phyloP scores from a whole-genome alignment of 1,140 invertebrate genomes.

The Hesperophylax magnus region DNA sequence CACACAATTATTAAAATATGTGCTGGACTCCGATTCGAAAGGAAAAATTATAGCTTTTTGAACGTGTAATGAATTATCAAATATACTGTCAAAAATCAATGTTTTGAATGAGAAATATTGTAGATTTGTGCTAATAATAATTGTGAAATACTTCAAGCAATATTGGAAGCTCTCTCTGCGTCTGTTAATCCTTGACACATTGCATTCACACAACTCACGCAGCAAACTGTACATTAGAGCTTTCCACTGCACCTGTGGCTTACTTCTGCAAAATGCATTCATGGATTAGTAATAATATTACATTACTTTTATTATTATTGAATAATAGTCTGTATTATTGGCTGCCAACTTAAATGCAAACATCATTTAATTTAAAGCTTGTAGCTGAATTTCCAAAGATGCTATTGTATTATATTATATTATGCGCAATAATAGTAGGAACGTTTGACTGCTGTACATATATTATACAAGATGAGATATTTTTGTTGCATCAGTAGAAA shows the following conservation, averaged over 20 bases:
- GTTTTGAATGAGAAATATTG: no score
- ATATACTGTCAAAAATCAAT: no score
- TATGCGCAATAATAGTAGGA: no score
- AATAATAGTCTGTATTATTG: background rate
- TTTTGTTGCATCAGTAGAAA: no score
- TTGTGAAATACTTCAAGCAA: no score
- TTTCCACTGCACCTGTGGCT: constrained; percentile 15
- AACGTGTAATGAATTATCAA: no score
- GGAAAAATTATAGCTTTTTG: no score
- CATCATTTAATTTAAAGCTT: background rate
- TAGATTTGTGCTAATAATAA: no score
- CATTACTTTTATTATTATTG: background rate
- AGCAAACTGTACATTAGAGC: background rate
- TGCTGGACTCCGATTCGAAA: no score
- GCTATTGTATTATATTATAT: background rate
- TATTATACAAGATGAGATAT: no score
- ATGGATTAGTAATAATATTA: background rate
- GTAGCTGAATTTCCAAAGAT: background rate
- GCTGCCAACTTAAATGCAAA: background rate
- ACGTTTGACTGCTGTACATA: no score
- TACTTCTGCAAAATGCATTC: background rate
- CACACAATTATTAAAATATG: no score
- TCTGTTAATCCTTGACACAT: background rate
- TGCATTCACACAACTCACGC: background rate
- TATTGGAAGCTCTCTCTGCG: background rate